These are phyloP conservation scores for Liparis tanakae DNA, from an alignment of 2,797 vertebrate species.

Conservation along the genomic window DNA sequence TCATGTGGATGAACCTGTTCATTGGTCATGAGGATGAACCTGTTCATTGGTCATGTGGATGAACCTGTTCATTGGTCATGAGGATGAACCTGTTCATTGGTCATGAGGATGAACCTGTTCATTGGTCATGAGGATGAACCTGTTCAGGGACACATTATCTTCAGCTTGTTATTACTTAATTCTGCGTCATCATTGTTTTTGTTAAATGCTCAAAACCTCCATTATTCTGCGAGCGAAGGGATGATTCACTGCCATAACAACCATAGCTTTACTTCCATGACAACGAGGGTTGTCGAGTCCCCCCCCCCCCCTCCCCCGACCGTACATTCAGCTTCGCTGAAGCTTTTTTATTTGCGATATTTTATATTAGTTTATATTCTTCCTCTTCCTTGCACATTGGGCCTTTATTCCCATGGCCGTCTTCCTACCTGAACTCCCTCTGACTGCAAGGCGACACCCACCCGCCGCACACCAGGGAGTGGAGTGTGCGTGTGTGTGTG, in stretches of 20 bases:
- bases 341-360: background rate
- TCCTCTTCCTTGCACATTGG: too few relatives aligned
- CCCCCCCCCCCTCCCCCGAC: constrained; percentile 29
- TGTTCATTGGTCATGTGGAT: too few relatives aligned
- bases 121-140: too few relatives aligned
- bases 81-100: too few relatives aligned
- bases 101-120: too few relatives aligned
- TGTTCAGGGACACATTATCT: constrained; percentile 29
- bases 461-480: constrained; percentile 35
- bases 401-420: background rate
- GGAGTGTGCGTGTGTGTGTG: background rate
- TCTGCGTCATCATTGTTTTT: constrained; percentile 10
- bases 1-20: too few relatives aligned
- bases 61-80: too few relatives aligned
- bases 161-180: constrained; percentile 51
- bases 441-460: constrained; percentile 54
- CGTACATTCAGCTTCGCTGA: background rate
- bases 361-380: background rate
- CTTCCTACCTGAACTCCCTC: constrained; percentile 36
- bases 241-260: constrained; percentile 59
- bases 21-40: too few relatives aligned
- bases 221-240: constrained; percentile 40
- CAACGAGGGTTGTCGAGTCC: constrained; percentile 49
- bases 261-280: constrained; percentile 55
- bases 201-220: constrained; percentile 45